Conservation (phyloP, 2,888 invertebrate genomes). For the Melanargia galathea region DNA sequence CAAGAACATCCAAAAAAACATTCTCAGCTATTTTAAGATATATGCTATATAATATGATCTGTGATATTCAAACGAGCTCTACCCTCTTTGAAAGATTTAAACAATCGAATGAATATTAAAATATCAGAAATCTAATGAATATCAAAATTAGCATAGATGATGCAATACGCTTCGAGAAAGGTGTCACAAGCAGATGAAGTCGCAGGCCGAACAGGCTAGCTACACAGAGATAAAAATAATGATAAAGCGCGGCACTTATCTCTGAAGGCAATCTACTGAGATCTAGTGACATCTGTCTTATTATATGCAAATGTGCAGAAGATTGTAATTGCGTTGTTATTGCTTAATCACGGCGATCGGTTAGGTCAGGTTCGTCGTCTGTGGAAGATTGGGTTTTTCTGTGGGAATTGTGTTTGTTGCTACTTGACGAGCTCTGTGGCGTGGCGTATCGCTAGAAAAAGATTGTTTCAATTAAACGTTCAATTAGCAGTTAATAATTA, state of each 20-base stretch:
- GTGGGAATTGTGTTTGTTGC: background rate
- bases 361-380: conserved; percentile 31
- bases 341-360: conserved; percentile 42
- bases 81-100: background rate
- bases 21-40: no score
- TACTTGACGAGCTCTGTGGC: background rate
- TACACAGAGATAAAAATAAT: conserved; percentile 6
- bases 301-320: conserved; percentile 60
- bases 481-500: no score
- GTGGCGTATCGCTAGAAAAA: background rate
- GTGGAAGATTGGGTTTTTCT: conserved; percentile 12
- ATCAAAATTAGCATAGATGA: background rate
- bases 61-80: background rate
- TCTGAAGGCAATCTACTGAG: conserved; percentile 22
- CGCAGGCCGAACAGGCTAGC: background rate
- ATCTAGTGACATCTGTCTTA: conserved; percentile 53
- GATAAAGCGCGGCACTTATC: conserved; percentile 19
- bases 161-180: background rate
- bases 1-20: no score
- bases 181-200: conserved; percentile 6
- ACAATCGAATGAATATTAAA: no score
- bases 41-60: no score
- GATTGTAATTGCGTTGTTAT: conserved; percentile 48
- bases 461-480: no score
- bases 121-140: background rate